Conservation (phyloP, 2,888 invertebrate genomes). For the Dynastes hyllus region DNA sequence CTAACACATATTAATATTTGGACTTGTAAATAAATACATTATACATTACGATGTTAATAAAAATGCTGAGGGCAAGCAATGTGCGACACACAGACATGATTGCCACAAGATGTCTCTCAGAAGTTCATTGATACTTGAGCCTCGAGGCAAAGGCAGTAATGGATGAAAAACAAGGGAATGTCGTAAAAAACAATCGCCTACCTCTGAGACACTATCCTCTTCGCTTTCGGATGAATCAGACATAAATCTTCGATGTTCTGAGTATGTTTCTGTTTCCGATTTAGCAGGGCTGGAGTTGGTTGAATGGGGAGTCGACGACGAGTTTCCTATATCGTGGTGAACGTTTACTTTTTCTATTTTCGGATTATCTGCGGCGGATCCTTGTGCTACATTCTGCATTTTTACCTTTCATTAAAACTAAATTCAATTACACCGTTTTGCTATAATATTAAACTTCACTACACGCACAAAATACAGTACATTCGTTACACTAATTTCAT, state of each 20-base stretch:
- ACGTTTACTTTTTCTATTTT: conserved; percentile 87
- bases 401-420: conserved; percentile 80
- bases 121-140: conserved; percentile 74
- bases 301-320: conserved; percentile 88
- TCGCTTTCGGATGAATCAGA: conserved; percentile 96
- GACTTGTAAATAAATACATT: conserved; percentile 46
- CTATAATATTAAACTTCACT: conserved; percentile 65
- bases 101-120: conserved; percentile 80
- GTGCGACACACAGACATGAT: conserved; percentile 60
- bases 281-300: conserved; percentile 86
- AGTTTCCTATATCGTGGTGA: conserved; percentile 80
- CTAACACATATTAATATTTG: conserved; percentile 42
- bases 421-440: conserved; percentile 71
- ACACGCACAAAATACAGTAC: conserved; percentile 72
- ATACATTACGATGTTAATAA: conserved; percentile 42
- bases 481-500: conserved; percentile 77
- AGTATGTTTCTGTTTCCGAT: conserved; percentile 91
- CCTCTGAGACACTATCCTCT: conserved; percentile 97
- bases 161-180: conserved; percentile 63
- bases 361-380: conserved; percentile 83
- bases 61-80: conserved; percentile 55
- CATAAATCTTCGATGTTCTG: conserved; percentile 91
- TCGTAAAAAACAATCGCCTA: conserved; percentile 72
- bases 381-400: conserved; percentile 94
- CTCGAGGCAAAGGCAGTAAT: conserved; percentile 64